A percentile compares a stretch with the other conserved stretches of the same genome.
These are phyloP conservation scores for Peromyscus polionotus DNA, from an alignment of 2,113 vertebrate species.

Conservation along the genomic window DNA sequence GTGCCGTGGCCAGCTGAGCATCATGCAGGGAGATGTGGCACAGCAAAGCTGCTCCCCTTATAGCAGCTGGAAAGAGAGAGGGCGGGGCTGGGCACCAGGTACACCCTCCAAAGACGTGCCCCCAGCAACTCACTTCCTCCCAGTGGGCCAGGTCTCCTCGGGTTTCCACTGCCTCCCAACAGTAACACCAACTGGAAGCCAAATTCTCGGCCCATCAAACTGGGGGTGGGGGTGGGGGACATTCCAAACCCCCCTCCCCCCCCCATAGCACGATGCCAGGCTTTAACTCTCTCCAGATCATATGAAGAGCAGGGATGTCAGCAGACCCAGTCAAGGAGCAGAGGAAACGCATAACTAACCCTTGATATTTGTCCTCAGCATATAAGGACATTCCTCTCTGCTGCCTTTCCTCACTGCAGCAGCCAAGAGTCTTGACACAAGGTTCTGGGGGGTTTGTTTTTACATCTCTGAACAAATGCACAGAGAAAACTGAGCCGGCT, in stretches of 20 bases:
- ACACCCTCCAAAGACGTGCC: background rate
- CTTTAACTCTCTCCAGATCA: background rate
- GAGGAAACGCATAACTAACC: background rate
- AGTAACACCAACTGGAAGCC: background rate
- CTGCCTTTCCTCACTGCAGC: background rate
- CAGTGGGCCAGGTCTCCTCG: background rate
- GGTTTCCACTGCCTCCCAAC: background rate
- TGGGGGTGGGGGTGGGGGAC: background rate
- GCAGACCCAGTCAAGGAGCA: background rate
- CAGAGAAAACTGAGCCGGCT: slow-evolving; percentile 22
- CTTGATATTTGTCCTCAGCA: background rate
- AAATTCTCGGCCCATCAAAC: background rate
- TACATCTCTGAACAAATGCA: background rate
- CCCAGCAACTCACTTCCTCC: background rate
- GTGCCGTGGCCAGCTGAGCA: background rate
- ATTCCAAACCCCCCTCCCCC: background rate
- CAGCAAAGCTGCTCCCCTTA: background rate
- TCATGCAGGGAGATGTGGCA: background rate
- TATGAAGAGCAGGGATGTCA: background rate
- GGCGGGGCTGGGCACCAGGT: background rate
- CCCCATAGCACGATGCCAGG: background rate
- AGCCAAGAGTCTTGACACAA: background rate
- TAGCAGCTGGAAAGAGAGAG: background rate
- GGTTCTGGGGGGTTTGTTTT: background rate
- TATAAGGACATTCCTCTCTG: background rate